Percentiles rank a stretch among this genome's conserved stretches.
Conservation (phyloP, 37 sponge, comb jelly and placozoan genomes). For the Tethya wilhelma region DNA sequence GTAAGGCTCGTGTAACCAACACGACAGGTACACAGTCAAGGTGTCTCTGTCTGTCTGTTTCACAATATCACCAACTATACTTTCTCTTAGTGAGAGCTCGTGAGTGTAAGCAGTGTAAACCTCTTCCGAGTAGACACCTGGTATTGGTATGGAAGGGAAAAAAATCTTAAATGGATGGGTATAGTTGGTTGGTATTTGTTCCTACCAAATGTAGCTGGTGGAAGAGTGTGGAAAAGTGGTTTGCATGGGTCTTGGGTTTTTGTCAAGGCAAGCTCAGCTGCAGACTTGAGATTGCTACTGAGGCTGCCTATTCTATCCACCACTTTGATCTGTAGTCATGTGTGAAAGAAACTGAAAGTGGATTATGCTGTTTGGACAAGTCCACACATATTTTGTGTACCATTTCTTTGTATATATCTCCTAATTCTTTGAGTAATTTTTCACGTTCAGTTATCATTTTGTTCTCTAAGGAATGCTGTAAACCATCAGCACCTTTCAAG, state of each 20-base stretch:
- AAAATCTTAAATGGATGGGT: too few relatives aligned
- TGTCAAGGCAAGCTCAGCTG: constrained; percentile 6
- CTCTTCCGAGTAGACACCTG: constrained; percentile 39
- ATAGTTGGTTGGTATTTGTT: too few relatives aligned
- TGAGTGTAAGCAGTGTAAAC: constrained; percentile 49
- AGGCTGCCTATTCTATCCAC: constrained; percentile 33
- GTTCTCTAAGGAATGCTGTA: too few relatives aligned
- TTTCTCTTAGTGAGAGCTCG: constrained; percentile 43
- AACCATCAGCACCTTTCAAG: too few relatives aligned
- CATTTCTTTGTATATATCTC: too few relatives aligned
- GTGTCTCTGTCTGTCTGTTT: constrained; percentile 52
- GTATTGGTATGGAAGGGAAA: not conserved
- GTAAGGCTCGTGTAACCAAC: constrained; percentile 79
- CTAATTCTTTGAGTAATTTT: too few relatives aligned
- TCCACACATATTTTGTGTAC: too few relatives aligned
- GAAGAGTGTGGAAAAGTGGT: constrained; percentile 51
- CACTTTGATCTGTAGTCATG: constrained; percentile 12
- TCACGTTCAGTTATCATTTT: too few relatives aligned
- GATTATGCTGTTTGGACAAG: too few relatives aligned
- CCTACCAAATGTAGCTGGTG: constrained; percentile 49
- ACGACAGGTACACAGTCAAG: constrained; percentile 62
- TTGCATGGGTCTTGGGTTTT: constrained; percentile 5
- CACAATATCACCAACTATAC: constrained; percentile 46
- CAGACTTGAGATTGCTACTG: constrained; percentile 20
- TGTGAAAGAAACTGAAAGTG: not conserved